Base-by-base conservation (phyloP, 2,888 invertebrate genomes). In the Scrobipalpa atriplicella region DNA sequence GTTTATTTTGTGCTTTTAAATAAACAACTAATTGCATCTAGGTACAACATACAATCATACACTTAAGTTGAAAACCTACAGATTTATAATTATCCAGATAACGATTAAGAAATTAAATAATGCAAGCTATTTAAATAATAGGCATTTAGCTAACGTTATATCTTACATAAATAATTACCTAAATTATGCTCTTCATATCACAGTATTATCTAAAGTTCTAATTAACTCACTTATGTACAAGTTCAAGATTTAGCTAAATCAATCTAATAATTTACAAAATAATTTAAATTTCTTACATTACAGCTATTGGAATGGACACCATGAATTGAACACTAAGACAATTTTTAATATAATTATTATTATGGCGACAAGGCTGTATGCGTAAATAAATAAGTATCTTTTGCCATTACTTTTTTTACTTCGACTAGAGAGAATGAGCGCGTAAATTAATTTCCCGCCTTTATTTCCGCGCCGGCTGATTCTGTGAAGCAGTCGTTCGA, bases 401-500 rank as follows among this genome's bases (percentile, higher is more conserved):
- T 58, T 58, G 36, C 29, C 36, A 58, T 58, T 36, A n/a, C n/a
- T 1, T 36, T 29, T 67, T 21, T 52, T 63, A 69, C 67, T 70
- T 70, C 70, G 74, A 72, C 72, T 61, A n/a, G n/a, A 69, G 62
- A 54, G 58, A 62, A 52, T 47, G 51, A 60, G 43, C 52, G 47
- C 38, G 67, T 66, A 39, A 68, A 68, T 81, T 73, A 90, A 75
- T 90, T 85, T 68, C 86, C 87, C 8, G 90, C 86, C 72, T 92
- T 91, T 54, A 90, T 87, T 79, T 92, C 91, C 0, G 91, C 84
- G 64, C 82, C 79, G 18, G 77, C 79, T 0, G 91, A 82, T 70
- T 91, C 91, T 5, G 84, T 79, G 69, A 89, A 92, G 63, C 88
- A 84, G 69, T 92, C 92, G 69, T 89, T 92, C 0, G 92, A 92